Conservation (phyloP, 1,140 invertebrate genomes). For the Eurosta solidaginis region DNA sequence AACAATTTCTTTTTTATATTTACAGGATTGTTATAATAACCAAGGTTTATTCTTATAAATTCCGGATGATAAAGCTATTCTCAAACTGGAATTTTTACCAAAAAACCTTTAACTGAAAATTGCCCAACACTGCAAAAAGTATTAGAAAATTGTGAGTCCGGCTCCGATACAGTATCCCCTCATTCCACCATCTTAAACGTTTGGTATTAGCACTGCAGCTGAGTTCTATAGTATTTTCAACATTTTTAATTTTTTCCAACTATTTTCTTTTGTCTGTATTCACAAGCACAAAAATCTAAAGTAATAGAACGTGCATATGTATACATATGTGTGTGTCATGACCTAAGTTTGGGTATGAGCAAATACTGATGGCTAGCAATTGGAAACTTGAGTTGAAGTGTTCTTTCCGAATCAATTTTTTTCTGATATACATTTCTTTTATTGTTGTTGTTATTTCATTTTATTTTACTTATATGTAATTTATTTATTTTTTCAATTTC, state of each 20-base stretch:
- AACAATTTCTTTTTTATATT: too few species aligned
- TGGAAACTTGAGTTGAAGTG: slow-evolving; percentile 15
- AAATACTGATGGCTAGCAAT: background rate
- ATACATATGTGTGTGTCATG: background rate
- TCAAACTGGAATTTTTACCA: too few species aligned
- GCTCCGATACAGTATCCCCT: background rate
- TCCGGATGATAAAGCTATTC: too few species aligned
- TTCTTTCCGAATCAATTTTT: background rate
- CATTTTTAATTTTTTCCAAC: background rate
- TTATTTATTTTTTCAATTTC: slow-evolving; percentile 29
- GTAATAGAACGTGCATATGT: background rate
- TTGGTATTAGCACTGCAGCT: background rate
- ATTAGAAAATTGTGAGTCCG: background rate
- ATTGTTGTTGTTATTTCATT: slow-evolving; percentile 5
- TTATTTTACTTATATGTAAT: slow-evolving; percentile 24
- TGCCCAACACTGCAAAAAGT: too few species aligned
- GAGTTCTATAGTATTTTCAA: slow-evolving; percentile 5
- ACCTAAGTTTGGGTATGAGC: background rate
- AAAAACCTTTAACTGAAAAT: too few species aligned
- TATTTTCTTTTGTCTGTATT: slow-evolving; percentile 4
- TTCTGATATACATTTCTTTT: too few species aligned
- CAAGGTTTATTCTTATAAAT: too few species aligned
- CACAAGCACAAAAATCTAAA: background rate
- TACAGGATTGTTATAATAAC: too few species aligned
- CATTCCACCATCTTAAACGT: background rate